Conservation (phyloP, 2,113 vertebrate genomes). For the Gymnobelideus leadbeateri region DNA sequence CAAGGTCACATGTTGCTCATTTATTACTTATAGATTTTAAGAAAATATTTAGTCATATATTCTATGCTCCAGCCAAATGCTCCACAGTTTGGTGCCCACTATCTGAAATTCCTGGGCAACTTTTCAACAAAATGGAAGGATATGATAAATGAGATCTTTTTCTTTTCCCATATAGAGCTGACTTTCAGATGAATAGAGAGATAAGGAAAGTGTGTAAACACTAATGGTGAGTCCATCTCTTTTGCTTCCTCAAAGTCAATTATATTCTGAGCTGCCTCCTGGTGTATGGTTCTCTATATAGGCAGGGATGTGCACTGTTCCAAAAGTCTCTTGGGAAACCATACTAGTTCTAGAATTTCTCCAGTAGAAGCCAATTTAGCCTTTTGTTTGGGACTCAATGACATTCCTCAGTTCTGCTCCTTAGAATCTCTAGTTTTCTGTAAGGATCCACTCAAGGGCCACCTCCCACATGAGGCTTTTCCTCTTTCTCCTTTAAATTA, state of each 20-base stretch:
- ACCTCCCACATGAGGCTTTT: neutral
- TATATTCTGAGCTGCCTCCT: neutral
- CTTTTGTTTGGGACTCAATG: neutral
- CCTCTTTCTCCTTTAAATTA: neutral
- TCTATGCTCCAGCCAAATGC: neutral
- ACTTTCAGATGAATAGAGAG: neutral
- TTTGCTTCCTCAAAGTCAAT: neutral
- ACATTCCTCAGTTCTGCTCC: neutral
- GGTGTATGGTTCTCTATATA: neutral
- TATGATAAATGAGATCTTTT: neutral
- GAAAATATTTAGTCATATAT: neutral
- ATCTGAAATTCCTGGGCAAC: neutral
- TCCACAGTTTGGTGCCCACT: neutral
- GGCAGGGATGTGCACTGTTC: neutral
- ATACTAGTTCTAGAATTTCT: neutral
- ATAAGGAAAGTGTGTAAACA: neutral
- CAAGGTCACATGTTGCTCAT: neutral
- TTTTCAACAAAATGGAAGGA: neutral
- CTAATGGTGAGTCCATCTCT: neutral
- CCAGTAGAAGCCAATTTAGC: neutral
- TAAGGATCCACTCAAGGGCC: neutral
- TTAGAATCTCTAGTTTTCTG: neutral
- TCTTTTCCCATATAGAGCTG: neutral
- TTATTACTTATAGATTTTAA: neutral
- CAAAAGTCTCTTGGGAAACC: neutral